These are phyloP conservation scores for Agonopterix arenella DNA, from an alignment of 2,888 invertebrate genomes.

Conservation along the genomic window DNA sequence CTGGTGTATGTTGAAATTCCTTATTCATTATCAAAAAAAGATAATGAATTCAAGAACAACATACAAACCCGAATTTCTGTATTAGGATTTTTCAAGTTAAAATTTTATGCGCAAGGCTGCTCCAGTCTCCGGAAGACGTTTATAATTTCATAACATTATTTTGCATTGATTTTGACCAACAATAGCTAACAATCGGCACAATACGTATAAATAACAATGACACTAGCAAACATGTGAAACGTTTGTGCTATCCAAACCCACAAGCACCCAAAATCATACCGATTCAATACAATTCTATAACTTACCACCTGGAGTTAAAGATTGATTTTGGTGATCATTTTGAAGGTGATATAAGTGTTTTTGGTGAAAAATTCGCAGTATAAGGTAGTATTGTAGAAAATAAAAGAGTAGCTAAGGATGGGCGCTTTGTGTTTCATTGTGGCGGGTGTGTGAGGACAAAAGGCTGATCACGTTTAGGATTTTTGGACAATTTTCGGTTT, in stretches of 20 bases:
- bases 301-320: conserved; percentile 6
- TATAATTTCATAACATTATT: conserved; percentile 76
- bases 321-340: conserved; percentile 10
- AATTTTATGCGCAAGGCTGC: too few species aligned
- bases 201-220: conserved; percentile 74
- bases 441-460: conserved; percentile 71
- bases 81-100: too few species aligned
- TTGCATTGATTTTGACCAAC: conserved; percentile 66
- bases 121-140: conserved; percentile 53
- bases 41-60: too few species aligned
- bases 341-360: conserved; percentile 9
- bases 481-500: conserved; percentile 74
- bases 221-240: conserved; percentile 73
- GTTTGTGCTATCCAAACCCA: conserved; percentile 23
- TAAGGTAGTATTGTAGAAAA: conserved; percentile 66
- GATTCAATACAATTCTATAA: background rate
- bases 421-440: conserved; percentile 66
- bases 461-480: conserved; percentile 55
- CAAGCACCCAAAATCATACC: conserved; percentile 15
- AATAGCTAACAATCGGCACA: conserved; percentile 65
- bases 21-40: too few species aligned
- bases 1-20: too few species aligned
- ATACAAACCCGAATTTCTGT: too few species aligned
- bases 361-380: conserved; percentile 17
- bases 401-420: conserved; percentile 74